phyloP scores from a whole-genome alignment of 2,888 invertebrate species.

The Volucella inanis region DNA sequence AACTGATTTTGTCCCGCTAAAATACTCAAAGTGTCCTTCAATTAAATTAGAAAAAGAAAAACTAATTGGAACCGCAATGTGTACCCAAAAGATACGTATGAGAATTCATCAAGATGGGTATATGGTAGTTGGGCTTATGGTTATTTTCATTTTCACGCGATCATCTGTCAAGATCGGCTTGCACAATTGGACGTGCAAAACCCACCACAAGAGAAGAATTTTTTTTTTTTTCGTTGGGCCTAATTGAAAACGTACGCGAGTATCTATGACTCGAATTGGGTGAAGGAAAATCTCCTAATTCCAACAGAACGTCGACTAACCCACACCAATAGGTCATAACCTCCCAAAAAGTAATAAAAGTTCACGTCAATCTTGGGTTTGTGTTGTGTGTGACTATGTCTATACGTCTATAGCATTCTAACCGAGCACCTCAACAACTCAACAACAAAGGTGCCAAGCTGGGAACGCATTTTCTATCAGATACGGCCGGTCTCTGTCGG shows the following conservation, averaged over 20 bases:
- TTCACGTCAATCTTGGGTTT: constrained; percentile 52
- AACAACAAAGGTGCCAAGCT: constrained; percentile 48
- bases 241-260: constrained; percentile 61
- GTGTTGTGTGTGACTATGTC: constrained; percentile 17
- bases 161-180: constrained; percentile 64
- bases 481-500: constrained; percentile 26
- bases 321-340: constrained; percentile 46
- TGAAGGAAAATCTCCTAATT: constrained; percentile 55
- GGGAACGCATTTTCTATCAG: constrained; percentile 66
- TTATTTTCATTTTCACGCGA: constrained; percentile 51
- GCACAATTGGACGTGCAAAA: constrained; percentile 54
- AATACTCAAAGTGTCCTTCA: constrained; percentile 57
- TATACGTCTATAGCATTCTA: constrained; percentile 46
- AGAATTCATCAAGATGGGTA: constrained; percentile 6
- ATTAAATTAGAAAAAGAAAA: constrained; percentile 55
- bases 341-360: constrained; percentile 51
- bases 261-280: constrained; percentile 47
- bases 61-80: constrained; percentile 58
- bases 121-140: neutral
- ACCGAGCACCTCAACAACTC: constrained; percentile 10
- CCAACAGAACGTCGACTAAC: neutral
- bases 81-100: neutral
- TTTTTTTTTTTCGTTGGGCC: constrained; percentile 6
- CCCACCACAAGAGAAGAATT: constrained; percentile 42
- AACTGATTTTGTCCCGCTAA: constrained; percentile 55